Evolutionary conservation across 1,140 invertebrate genomes (phyloP), one percentile per base, ranked within the genome.

Genomic region (Dolichoris vasculosae): DNA sequence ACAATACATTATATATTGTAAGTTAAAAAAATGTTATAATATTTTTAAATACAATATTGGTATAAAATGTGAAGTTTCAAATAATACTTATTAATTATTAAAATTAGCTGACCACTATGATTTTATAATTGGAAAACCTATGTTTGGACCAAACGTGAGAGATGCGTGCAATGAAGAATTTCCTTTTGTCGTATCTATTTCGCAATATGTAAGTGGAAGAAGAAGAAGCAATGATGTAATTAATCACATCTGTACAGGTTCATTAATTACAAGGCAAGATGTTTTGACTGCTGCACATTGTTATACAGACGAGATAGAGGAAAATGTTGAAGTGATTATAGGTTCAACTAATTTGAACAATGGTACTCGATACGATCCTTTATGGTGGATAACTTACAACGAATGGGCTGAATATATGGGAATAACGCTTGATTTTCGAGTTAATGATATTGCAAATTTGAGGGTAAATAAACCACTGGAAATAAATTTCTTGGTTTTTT

Each of bases 121-220:
- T 40, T 2, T 38, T 23, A 9, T 26, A 71, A 26, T 40, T 17
- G 67, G 13, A 40, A 71, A 71, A 20, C 15, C 67, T 9, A 40
- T 71, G 35, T 40, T 71, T 40, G 67, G 67, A 0, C 15, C 35
- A 6, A 71, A 71, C 26, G 23, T 40, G 20, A 71, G 67, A 71
- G 7, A 71, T 40, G 38, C 15, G 8, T 20, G 23, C 2, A 0
- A 15, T 3, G n/a, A 9, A 3, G 67, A 71, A 71, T 71, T 71
- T 71, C 35, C 67, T 11, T 71, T 23, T 13, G 26, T 71, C 17
- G 67, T 40, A 11, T 38, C 67, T 23, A 11, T 71, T 32, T 0
- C 4, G 1, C 1, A 40, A 17, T 20, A 0, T 0, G 1, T 2
- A 0, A 2, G 38, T n/a, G n/a, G n/a, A n/a, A n/a, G n/a, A n/a